These are phyloP conservation scores for Cotesia vestalis DNA, from an alignment of 1,140 invertebrate genomes.

Conservation along the genomic window DNA sequence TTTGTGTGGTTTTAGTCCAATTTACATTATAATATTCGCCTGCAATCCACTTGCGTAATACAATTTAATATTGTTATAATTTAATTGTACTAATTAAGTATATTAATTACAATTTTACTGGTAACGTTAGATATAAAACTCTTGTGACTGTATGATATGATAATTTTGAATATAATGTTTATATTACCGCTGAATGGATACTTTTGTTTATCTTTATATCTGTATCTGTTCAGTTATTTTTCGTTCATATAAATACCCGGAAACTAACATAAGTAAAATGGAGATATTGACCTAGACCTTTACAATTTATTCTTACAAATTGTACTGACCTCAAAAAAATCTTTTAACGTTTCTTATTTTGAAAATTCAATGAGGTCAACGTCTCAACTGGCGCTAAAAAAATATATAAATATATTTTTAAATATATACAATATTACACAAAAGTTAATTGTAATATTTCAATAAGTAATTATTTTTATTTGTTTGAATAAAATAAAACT, in stretches of 20 bases:
- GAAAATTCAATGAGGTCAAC: background rate
- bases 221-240: background rate
- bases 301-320: constrained; percentile 10
- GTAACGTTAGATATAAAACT: background rate
- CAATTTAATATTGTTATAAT: background rate
- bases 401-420: no score
- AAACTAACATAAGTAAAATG: constrained; percentile 21
- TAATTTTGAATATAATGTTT: background rate
- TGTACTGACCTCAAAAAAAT: background rate
- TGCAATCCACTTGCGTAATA: background rate
- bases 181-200: background rate
- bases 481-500: constrained; percentile 41
- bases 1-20: background rate
- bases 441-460: no score
- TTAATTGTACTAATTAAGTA: background rate
- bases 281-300: constrained; percentile 30
- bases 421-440: no score
- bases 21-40: background rate
- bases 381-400: no score
- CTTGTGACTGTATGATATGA: background rate
- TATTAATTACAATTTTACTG: background rate
- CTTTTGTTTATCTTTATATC: background rate
- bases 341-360: background rate
- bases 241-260: constrained; percentile 8
- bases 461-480: background rate